Conservation (phyloP, 2,113 vertebrate genomes). For the Spilogale gracilis region DNA sequence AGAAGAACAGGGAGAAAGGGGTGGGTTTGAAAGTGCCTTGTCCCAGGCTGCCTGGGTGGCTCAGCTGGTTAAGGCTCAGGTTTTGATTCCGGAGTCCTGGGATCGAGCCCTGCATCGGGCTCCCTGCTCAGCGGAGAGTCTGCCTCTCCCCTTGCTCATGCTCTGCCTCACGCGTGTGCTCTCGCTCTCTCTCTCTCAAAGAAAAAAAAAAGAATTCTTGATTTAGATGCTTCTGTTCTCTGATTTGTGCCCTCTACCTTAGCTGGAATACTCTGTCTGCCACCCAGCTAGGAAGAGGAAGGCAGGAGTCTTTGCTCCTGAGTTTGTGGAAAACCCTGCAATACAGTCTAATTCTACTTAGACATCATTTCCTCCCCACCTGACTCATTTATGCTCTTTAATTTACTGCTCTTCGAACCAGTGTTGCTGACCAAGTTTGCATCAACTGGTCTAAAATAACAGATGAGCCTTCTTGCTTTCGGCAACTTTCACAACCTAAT, state of each 20-base stretch:
- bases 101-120: no score
- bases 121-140: no score
- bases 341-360: background rate
- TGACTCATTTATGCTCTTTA: background rate
- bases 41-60: background rate
- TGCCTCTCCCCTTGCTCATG: no score
- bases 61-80: no score
- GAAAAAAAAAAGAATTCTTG: background rate
- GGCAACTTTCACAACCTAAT: background rate
- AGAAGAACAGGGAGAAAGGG: background rate
- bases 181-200: no score
- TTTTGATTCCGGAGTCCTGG: no score
- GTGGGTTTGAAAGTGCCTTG: background rate
- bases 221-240: background rate
- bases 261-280: background rate
- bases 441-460: slow-evolving; percentile 5
- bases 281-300: background rate
- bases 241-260: background rate
- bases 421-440: background rate
- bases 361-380: slow-evolving; percentile 4
- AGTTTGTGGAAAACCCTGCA: background rate
- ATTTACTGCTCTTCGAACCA: slow-evolving; percentile 13
- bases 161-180: no score
- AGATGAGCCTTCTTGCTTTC: background rate
- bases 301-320: background rate